Base-by-base conservation (phyloP, 2,113 vertebrate genomes). In the Hiodon alosoides region DNA sequence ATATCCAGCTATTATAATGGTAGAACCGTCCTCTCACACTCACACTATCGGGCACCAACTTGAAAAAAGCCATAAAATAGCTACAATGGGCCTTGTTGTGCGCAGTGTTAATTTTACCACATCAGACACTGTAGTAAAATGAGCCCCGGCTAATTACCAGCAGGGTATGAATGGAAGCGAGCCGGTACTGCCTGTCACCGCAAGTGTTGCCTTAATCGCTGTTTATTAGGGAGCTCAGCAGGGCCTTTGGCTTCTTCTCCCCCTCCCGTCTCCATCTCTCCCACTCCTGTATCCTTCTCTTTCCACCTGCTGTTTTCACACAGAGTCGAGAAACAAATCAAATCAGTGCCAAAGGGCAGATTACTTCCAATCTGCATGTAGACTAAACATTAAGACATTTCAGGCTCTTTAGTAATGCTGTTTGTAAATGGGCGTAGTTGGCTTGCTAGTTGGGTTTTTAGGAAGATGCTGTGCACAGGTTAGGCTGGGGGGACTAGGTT, bases 81-180 rank as follows among this genome's bases (percentile, higher is more conserved):
- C 83, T 76, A 71, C 81, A 77, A 64, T 65, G 59, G 83, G 79
- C 83, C 83, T 79, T 83, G 79, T 86, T 85, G 84, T 83, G 80
- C 82, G 66, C 82, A 85, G 88, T 89, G 90, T 89, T 88, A 90
- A 89, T 90, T 90, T 91, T 87, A 89, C 78, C 82, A 89, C 83
- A 79, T 75, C 79, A 79, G 83, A 84, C 79, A 77, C 81, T 59
- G 83, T 82, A 83, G 86, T 88, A 86, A 89, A 90, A 85, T 72
- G 81, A 79, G 87, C 86, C 81, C 74, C 53, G n/a, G 71, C 84
- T 87, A 90, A 91, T 89, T 85, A 89, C 79, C 75, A 79, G 83
- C 78, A 85, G 81, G 79, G 83, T 86, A 84, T 84, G 86, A 87
- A 84, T 83, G 83, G 81, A 76, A 81, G 86, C 83, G 80, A 84